These are phyloP conservation scores for Eupelmus urozonus DNA, from an alignment of 2,888 invertebrate species.

Conservation along the genomic window DNA sequence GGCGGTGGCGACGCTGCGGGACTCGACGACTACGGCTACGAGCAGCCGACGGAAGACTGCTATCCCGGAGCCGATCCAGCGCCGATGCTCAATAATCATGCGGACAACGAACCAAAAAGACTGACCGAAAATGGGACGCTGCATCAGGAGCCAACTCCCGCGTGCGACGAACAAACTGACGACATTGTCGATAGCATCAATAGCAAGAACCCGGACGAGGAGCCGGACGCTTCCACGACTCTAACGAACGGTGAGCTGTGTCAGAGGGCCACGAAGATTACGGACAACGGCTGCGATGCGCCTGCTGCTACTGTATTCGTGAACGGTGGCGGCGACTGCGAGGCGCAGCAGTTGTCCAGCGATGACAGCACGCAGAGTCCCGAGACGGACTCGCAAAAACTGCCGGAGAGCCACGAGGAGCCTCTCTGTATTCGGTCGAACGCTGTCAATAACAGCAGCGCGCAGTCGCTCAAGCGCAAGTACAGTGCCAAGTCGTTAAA, in stretches of 20 bases:
- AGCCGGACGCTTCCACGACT: background rate
- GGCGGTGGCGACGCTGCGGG: constrained; percentile 14
- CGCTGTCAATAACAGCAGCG: background rate
- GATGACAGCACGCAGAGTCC: background rate
- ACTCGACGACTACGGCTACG: background rate
- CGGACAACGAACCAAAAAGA: constrained; percentile 63
- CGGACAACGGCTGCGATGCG: background rate
- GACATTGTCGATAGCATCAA: background rate
- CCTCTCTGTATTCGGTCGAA: background rate
- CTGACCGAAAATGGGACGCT: constrained; percentile 60
- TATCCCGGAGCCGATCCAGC: constrained; percentile 27
- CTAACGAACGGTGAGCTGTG: constrained; percentile 43
- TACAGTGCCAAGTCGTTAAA: constrained; percentile 68
- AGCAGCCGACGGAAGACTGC: constrained; percentile 18
- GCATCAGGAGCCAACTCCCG: background rate
- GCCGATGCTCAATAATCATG: constrained; percentile 32
- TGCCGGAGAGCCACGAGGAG: constrained; percentile 16
- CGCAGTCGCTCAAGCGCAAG: constrained; percentile 62
- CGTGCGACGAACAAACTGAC: background rate
- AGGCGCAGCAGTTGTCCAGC: background rate
- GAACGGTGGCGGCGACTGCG: background rate
- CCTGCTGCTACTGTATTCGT: background rate
- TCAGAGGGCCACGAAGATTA: background rate
- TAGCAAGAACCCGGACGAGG: background rate
- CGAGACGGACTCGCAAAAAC: background rate